Evolutionary conservation across 2,797 vertebrate species (phyloP).

Genomic region (Premnoplex brunnescens): DNA sequence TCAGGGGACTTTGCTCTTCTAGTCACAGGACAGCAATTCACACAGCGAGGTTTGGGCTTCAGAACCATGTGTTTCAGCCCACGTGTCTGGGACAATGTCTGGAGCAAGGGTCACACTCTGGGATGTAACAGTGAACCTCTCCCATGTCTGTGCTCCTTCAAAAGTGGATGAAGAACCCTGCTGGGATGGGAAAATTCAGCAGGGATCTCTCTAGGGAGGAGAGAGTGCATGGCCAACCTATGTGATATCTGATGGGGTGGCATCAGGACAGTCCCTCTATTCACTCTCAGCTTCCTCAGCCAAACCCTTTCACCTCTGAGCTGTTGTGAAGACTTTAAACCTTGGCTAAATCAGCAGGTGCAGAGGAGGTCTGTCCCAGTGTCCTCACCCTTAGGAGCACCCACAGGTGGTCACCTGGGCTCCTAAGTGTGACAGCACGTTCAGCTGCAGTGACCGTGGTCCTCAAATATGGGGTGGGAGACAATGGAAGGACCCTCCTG

Average conservation of each 20-base stretch:
- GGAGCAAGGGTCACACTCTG: not conserved
- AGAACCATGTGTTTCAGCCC: accelerated
- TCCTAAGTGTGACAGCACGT: not conserved
- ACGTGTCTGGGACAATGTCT: accelerated
- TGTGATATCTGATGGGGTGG: not conserved
- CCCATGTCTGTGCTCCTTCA: accelerated
- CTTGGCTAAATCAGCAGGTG: not conserved
- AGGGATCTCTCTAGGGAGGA: not conserved
- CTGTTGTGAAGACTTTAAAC: not conserved
- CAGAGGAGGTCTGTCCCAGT: not conserved
- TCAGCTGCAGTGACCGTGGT: not conserved
- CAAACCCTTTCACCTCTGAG: not conserved
- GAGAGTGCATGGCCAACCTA: accelerated
- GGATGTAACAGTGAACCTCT: not conserved
- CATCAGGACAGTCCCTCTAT: not conserved
- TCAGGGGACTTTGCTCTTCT: not conserved
- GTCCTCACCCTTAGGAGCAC: not conserved
- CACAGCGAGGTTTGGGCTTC: accelerated
- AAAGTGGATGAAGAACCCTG: not conserved
- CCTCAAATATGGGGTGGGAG: accelerated
- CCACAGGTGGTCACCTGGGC: not conserved
- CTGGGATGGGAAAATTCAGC: not conserved
- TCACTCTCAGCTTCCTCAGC: not conserved
- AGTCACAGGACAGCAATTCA: accelerated
- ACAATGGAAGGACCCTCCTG: not conserved